Conservation (phyloP, 2,113 vertebrate genomes). For the Speoplatyrhinus poulsoni region DNA sequence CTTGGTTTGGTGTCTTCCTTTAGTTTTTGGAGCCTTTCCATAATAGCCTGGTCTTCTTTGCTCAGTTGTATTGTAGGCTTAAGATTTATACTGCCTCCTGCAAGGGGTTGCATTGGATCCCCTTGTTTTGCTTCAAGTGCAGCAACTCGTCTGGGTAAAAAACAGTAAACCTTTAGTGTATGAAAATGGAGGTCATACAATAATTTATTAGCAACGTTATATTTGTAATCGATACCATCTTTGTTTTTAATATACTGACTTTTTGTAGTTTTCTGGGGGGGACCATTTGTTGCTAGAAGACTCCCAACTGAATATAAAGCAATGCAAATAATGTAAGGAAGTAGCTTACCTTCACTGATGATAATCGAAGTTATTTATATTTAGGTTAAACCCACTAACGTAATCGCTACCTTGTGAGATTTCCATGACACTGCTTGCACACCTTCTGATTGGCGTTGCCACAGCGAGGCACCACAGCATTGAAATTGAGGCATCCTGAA, state of each 20-base stretch:
- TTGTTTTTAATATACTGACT: constrained; percentile 74
- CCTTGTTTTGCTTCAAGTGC: constrained; percentile 86
- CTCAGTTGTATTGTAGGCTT: constrained; percentile 70
- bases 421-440: constrained; percentile 87
- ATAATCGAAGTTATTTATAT: background rate
- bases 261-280: constrained; percentile 91
- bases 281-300: constrained; percentile 80
- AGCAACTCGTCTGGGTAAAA: constrained; percentile 83
- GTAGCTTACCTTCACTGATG: background rate
- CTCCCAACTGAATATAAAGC: constrained; percentile 72
- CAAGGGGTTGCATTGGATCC: constrained; percentile 52
- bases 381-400: background rate
- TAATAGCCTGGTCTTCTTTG: constrained; percentile 86
- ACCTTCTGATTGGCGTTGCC: constrained; percentile 88
- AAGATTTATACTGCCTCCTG: constrained; percentile 43
- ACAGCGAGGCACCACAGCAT: constrained; percentile 79
- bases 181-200: background rate
- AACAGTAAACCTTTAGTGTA: constrained; percentile 12
- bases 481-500: constrained; percentile 85
- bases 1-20: constrained; percentile 87
- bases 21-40: constrained; percentile 88
- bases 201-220: background rate
- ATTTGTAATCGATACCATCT: constrained; percentile 18
- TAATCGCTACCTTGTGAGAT: constrained; percentile 84
- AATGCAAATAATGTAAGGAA: constrained; percentile 6